phyloP scores from a whole-genome alignment of 2,113 vertebrate genomes.

The Rhinolophus sinicus region DNA sequence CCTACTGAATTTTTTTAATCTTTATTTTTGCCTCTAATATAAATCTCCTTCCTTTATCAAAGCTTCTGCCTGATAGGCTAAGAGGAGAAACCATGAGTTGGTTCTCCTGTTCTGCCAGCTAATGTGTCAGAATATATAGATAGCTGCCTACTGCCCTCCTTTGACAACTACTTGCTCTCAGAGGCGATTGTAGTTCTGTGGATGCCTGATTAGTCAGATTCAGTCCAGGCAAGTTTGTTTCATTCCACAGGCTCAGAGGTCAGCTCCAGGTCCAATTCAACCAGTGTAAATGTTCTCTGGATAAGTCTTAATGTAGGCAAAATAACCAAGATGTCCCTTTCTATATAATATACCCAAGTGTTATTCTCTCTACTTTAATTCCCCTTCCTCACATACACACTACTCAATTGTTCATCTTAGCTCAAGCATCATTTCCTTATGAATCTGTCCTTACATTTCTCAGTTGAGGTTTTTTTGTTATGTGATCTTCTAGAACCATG shows the following conservation, averaged over 20 bases:
- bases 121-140: neutral
- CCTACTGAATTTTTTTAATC: neutral
- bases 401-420: neutral
- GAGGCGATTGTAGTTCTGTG: neutral
- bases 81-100: neutral
- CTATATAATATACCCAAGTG: too few relatives aligned
- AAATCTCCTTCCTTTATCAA: neutral
- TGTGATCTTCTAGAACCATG: neutral
- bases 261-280: neutral
- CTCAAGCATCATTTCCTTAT: neutral
- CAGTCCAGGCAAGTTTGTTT: neutral
- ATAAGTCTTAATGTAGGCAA: neutral
- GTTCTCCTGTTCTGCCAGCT: neutral
- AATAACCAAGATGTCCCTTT: neutral
- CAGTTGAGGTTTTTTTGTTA: neutral
- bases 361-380: neutral
- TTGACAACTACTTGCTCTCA: neutral
- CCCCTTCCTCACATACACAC: neutral
- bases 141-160: neutral
- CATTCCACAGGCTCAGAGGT: neutral
- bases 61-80: neutral
- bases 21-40: constrained; percentile 11
- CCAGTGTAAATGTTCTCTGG: neutral
- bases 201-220: neutral
- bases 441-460: neutral